These are phyloP conservation scores for Origma solitaria DNA, from an alignment of 2,113 vertebrate species.

Conservation along the genomic window DNA sequence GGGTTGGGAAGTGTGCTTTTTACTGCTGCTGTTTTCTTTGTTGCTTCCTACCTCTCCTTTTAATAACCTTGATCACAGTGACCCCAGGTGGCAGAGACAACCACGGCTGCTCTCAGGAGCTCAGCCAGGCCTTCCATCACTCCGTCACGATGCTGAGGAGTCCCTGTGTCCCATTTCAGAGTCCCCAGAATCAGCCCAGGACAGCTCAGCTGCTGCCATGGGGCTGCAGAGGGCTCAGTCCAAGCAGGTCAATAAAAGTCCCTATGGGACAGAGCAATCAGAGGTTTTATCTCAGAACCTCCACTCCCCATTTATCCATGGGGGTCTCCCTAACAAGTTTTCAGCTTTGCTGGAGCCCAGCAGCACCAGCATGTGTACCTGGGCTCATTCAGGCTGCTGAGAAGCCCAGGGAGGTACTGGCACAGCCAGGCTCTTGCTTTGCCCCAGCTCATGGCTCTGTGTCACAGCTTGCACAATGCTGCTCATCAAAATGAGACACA, in stretches of 20 bases:
- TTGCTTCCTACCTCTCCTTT: neutral
- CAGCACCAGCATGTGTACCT: neutral
- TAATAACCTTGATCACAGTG: slow-evolving; percentile 69
- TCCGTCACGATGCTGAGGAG: neutral
- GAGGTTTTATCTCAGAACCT: neutral
- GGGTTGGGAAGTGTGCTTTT: neutral
- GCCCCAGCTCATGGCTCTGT: neutral
- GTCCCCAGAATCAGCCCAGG: neutral
- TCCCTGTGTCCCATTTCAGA: neutral
- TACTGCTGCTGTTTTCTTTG: neutral
- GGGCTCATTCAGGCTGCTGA: neutral
- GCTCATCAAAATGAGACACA: neutral
- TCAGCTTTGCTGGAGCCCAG: neutral
- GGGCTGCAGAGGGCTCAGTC: neutral
- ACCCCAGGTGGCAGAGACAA: slow-evolving; percentile 70
- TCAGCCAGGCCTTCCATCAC: neutral
- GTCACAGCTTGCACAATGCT: neutral
- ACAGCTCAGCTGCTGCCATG: neutral
- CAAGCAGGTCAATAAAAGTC: neutral
- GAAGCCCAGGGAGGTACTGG: neutral
- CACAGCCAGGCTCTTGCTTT: neutral
- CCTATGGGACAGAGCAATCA: neutral
- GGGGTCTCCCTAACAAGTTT: neutral
- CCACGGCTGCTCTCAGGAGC: neutral
- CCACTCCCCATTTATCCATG: neutral